Evolutionary conservation across 2,888 invertebrate species (phyloP).

Genomic region (Cheilosia scutellata): DNA sequence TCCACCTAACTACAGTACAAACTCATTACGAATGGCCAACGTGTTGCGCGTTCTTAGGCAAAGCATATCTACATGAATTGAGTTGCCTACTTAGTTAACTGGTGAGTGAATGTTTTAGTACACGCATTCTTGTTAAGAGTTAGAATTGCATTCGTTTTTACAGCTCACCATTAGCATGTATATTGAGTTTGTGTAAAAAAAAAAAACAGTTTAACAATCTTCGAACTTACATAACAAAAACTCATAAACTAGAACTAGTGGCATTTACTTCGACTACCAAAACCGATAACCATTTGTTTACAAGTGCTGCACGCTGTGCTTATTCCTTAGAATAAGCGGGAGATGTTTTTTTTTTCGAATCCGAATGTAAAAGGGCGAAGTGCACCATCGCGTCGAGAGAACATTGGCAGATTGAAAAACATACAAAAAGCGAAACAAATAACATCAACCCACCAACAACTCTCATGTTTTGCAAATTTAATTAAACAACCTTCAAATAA

Average conservation of each 20-base stretch:
- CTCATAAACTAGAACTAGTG: neutral
- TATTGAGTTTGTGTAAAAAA: neutral
- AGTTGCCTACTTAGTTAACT: neutral
- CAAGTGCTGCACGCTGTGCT: slow-evolving; percentile 32
- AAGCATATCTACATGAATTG: slow-evolving; percentile 27
- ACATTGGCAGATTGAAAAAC: slow-evolving; percentile 30
- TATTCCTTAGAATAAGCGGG: slow-evolving; percentile 15
- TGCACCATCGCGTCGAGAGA: slow-evolving; percentile 25
- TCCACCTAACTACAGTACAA: slow-evolving; percentile 41
- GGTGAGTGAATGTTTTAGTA: neutral
- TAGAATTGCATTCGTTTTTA: neutral
- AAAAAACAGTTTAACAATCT: neutral
- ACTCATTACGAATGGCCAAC: slow-evolving; percentile 59
- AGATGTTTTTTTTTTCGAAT: neutral
- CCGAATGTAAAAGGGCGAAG: slow-evolving; percentile 45
- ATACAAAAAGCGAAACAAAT: slow-evolving; percentile 21
- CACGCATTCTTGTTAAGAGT: neutral
- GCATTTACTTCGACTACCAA: neutral
- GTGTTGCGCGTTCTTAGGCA: slow-evolving; percentile 51
- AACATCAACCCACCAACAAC: neutral
- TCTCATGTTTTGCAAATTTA: slow-evolving; percentile 58
- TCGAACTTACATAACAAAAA: slow-evolving; percentile 44
- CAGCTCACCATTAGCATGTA: slow-evolving; percentile 28
- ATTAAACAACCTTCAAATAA: slow-evolving; percentile 74
- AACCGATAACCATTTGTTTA: slow-evolving; percentile 57